Conservation (phyloP, 92 coral and sea anemone genomes). For the Epizoanthus stellaris region DNA sequence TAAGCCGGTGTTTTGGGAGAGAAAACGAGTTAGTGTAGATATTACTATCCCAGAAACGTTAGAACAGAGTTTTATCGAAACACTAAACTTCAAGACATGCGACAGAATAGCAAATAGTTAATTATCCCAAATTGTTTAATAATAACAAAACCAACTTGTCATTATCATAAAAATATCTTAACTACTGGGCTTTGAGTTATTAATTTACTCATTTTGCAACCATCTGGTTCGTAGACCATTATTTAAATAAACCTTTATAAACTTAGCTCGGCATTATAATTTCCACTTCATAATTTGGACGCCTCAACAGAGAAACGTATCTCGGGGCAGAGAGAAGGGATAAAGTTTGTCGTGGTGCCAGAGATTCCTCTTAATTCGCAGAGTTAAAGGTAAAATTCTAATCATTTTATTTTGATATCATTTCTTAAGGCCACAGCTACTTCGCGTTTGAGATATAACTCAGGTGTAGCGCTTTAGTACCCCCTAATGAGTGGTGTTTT, state of each 20-base stretch:
- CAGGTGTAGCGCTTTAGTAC: slow-evolving; percentile 1
- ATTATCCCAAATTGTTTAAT: slow-evolving; percentile 76
- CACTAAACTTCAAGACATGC: slow-evolving; percentile 44
- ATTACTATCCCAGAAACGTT: slow-evolving; percentile 34
- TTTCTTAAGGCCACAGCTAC: no score
- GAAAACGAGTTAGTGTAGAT: slow-evolving; percentile 19
- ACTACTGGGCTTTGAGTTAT: slow-evolving; percentile 55
- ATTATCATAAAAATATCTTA: slow-evolving; percentile 71
- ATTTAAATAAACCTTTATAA: slow-evolving; percentile 41
- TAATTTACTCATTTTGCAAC: slow-evolving; percentile 60
- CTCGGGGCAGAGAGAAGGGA: neutral
- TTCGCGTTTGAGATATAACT: slow-evolving; percentile 10
- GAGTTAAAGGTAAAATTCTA: slow-evolving; percentile 14
- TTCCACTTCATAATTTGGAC: neutral
- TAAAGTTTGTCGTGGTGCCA: neutral
- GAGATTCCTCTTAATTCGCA: neutral
- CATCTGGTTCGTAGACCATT: slow-evolving; percentile 74
- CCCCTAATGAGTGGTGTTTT: slow-evolving; percentile 31
- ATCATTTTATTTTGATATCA: neutral
- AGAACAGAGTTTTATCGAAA: slow-evolving; percentile 42
- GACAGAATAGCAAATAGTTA: slow-evolving; percentile 52
- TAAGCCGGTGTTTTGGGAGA: neutral
- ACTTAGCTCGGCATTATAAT: slow-evolving; percentile 14
- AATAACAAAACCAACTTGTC: slow-evolving; percentile 74
- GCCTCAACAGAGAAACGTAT: neutral